Conservation (phyloP, 2,113 vertebrate genomes). For the Corythoichthys haematopterus region DNA sequence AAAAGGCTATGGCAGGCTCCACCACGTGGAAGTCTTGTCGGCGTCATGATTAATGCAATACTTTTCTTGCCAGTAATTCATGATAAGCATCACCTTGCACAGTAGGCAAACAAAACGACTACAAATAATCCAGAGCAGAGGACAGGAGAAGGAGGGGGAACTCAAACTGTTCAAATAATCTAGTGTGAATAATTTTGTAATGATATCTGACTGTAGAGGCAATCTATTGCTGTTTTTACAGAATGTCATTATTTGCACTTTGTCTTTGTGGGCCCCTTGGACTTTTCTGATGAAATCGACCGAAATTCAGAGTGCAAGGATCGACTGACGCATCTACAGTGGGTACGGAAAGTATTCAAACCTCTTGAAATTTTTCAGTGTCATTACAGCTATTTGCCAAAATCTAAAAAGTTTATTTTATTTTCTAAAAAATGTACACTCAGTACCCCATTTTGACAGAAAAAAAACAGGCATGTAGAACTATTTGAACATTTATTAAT, state of each 20-base stretch:
- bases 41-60: no score
- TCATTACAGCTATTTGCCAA: no score
- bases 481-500: no score
- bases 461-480: no score
- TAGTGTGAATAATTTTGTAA: neutral
- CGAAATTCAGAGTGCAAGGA: neutral
- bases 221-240: neutral
- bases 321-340: neutral
- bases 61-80: neutral
- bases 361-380: no score
- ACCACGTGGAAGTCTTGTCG: no score
- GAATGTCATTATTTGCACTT: neutral
- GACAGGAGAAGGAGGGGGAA: neutral
- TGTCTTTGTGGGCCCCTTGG: neutral
- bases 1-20: no score
- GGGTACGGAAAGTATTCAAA: no score
- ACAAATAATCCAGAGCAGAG: neutral
- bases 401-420: no score
- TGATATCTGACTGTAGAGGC: neutral
- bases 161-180: neutral
- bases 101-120: neutral
- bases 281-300: constrained; percentile 34
- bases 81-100: neutral
- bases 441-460: no score
- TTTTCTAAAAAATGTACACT: no score